Conservation (phyloP, 1,140 invertebrate genomes). For the Aricia agestis region DNA sequence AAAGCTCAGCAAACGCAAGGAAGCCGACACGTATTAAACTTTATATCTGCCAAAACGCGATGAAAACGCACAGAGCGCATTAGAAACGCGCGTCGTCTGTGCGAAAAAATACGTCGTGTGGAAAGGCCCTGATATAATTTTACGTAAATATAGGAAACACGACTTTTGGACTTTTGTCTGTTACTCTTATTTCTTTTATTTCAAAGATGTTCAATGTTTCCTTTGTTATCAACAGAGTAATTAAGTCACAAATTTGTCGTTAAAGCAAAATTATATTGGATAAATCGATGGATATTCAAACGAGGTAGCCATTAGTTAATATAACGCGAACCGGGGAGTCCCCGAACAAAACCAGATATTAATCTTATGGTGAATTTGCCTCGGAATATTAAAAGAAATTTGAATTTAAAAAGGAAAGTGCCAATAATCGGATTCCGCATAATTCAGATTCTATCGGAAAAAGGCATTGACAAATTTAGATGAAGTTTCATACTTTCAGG, state of each 20-base stretch:
- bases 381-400: slow-evolving; percentile 40
- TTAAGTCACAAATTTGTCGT: background rate
- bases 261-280: background rate
- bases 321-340: slow-evolving; percentile 8
- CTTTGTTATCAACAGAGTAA: background rate
- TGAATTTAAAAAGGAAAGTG: slow-evolving; percentile 50
- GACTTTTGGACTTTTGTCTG: too few species aligned
- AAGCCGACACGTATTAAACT: too few species aligned
- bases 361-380: slow-evolving; percentile 31
- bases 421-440: slow-evolving; percentile 47
- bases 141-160: too few species aligned
- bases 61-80: too few species aligned
- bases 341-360: slow-evolving; percentile 23
- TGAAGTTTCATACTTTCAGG: background rate
- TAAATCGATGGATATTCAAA: slow-evolving; percentile 1
- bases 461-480: slow-evolving; percentile 28
- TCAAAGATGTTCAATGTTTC: background rate
- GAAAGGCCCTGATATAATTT: too few species aligned
- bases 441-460: slow-evolving; percentile 38
- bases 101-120: too few species aligned
- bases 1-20: too few species aligned
- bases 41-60: too few species aligned
- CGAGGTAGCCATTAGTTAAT: slow-evolving; percentile 14
- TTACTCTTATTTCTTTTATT: too few species aligned
- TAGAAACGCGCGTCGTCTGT: too few species aligned